phyloP scores from a whole-genome alignment of 2,888 invertebrate species.

The Zygaena filipendulae region DNA sequence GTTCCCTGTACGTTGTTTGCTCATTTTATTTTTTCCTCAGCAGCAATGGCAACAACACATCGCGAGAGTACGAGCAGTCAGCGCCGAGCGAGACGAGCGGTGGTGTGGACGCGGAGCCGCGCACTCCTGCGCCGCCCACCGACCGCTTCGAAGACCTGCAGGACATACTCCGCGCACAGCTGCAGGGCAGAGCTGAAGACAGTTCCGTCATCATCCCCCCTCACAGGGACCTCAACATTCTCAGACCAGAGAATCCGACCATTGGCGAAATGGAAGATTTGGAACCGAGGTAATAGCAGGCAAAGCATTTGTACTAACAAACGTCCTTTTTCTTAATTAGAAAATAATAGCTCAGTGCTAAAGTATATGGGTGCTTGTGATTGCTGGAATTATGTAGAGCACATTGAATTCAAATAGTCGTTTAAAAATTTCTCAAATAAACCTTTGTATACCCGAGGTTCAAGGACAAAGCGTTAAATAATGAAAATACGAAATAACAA shows the following conservation, averaged over 20 bases:
- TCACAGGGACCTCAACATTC: constrained; percentile 61
- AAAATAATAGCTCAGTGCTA: no score
- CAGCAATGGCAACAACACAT: constrained; percentile 53
- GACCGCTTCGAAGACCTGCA: constrained; percentile 74
- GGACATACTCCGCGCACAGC: constrained; percentile 58
- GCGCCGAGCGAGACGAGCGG: constrained; percentile 53
- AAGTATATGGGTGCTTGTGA: no score
- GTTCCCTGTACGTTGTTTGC: no score
- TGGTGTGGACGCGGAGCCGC: constrained; percentile 32
- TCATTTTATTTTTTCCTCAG: constrained; percentile 14
- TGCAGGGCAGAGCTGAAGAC: constrained; percentile 62
- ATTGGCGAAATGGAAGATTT: constrained; percentile 75
- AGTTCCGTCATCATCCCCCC: constrained; percentile 60
- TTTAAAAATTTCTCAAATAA: constrained; percentile 15
- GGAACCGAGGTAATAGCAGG: constrained; percentile 60
- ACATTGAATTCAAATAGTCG: constrained; percentile 1
- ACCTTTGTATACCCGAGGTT: no score
- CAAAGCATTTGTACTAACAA: no score
- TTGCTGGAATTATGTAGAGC: no score
- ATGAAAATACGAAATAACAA: no score
- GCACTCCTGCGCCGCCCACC: constrained; percentile 51
- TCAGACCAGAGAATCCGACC: constrained; percentile 73
- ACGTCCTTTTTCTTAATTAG: not conserved
- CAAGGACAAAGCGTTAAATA: no score
- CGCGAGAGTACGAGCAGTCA: constrained; percentile 56